These are phyloP conservation scores for Drosophila borborema DNA, from an alignment of 2,888 invertebrate genomes.

Conservation along the genomic window DNA sequence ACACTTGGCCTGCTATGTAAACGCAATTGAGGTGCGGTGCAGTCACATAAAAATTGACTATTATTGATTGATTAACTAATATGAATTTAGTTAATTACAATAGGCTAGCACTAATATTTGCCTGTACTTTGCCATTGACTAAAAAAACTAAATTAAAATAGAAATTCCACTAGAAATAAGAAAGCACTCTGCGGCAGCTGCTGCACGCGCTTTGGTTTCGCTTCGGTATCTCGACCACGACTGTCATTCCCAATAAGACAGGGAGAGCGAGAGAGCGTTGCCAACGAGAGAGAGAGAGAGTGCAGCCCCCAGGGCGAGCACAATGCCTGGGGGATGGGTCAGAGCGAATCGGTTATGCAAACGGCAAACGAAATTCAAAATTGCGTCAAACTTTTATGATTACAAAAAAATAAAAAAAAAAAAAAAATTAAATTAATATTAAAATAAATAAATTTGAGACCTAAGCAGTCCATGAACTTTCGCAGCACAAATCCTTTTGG, in stretches of 20 bases:
- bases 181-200: constrained; percentile 49
- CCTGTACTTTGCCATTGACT: constrained; percentile 28
- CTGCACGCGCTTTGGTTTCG: constrained; percentile 59
- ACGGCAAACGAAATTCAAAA: not conserved
- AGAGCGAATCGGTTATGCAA: constrained; percentile 52
- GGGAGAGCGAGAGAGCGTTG: constrained; percentile 5
- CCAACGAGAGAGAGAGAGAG: not conserved
- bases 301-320: constrained; percentile 37
- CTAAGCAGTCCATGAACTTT: constrained; percentile 28
- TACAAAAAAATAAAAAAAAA: too few relatives aligned
- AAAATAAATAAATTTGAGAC: not conserved
- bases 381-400: too few relatives aligned
- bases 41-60: constrained; percentile 1
- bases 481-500: not conserved
- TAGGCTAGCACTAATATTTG: constrained; percentile 11
- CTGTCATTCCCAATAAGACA: constrained; percentile 41
- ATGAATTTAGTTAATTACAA: constrained; percentile 11
- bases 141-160: constrained; percentile 56
- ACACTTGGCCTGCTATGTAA: constrained; percentile 37
- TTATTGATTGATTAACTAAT: constrained; percentile 13
- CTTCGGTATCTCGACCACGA: constrained; percentile 50
- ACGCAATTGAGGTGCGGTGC: constrained; percentile 3
- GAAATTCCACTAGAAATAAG: constrained; percentile 50
- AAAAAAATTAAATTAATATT: too few relatives aligned
- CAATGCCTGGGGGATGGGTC: constrained; percentile 37